phyloP scores from a whole-genome alignment of 2,888 invertebrate genomes.

The Harmothoe impar region DNA sequence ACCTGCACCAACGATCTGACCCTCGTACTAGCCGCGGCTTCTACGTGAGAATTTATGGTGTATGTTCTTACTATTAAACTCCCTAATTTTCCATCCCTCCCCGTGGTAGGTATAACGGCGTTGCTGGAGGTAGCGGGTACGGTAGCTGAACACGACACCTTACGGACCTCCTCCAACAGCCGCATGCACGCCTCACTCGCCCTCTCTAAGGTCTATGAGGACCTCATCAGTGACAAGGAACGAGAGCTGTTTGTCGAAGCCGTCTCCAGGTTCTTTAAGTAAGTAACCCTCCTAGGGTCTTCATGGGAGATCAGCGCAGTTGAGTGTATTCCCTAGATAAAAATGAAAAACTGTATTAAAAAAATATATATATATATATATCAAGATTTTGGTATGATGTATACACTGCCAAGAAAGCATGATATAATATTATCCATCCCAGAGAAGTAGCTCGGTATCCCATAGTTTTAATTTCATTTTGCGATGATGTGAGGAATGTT shows the following conservation, averaged over 20 bases:
- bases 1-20: too few relatives aligned
- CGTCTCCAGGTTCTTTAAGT: constrained; percentile 80
- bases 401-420: neutral
- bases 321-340: too few relatives aligned
- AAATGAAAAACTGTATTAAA: too few relatives aligned
- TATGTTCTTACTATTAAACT: too few relatives aligned
- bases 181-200: constrained; percentile 95
- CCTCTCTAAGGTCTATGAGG: constrained; percentile 94
- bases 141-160: constrained; percentile 91
- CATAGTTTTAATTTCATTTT: too few relatives aligned
- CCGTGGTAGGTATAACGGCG: constrained; percentile 85
- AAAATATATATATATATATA: neutral
- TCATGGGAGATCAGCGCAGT: too few relatives aligned
- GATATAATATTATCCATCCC: neutral
- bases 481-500: too few relatives aligned
- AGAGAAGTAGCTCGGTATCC: too few relatives aligned
- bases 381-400: neutral
- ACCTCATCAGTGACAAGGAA: constrained; percentile 94
- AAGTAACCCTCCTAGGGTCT: too few relatives aligned
- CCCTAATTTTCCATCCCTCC: neutral
- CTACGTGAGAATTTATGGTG: too few relatives aligned
- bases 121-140: constrained; percentile 96
- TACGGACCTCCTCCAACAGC: constrained; percentile 94
- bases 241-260: constrained; percentile 79
- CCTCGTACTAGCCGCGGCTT: too few relatives aligned